A percentile compares a stretch with the other conserved stretches of the same genome.
Evolutionary conservation across 23 tunicate species (phyloP).

Genomic region (Trididemnum clinides): DNA sequence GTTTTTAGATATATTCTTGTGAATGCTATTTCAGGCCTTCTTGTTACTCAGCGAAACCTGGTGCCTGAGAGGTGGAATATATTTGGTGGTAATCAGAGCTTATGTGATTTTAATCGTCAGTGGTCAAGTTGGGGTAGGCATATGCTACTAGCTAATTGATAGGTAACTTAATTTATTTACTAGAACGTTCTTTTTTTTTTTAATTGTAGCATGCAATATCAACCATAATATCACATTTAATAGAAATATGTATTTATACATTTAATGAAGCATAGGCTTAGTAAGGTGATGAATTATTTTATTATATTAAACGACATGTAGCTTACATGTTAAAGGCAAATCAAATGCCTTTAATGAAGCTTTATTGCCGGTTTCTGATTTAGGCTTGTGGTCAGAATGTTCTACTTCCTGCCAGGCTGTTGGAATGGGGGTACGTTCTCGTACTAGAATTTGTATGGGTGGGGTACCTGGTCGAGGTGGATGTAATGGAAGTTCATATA

Average conservation of each 20-base stretch:
- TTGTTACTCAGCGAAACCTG: not conserved
- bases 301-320: too few relatives aligned
- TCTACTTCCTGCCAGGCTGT: slow-evolving; percentile 29
- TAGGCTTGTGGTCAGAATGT: slow-evolving; percentile 72
- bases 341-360: too few relatives aligned
- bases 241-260: too few relatives aligned
- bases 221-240: too few relatives aligned
- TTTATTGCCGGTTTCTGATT: too few relatives aligned
- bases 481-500: slow-evolving; percentile 13
- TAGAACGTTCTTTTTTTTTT: too few relatives aligned
- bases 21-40: not conserved
- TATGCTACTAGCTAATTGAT: too few relatives aligned
- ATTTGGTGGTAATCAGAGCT: not conserved
- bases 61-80: not conserved
- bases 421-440: slow-evolving; percentile 45
- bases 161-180: too few relatives aligned
- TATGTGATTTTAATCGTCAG: not conserved
- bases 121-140: slow-evolving; percentile 44
- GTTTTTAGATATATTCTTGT: not conserved
- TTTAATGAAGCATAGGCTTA: too few relatives aligned
- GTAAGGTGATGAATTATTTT: too few relatives aligned
- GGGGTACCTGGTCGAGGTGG: slow-evolving; percentile 45
- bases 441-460: slow-evolving; percentile 39
- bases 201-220: too few relatives aligned
- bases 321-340: too few relatives aligned